phyloP scores from a whole-genome alignment of 92 coral and sea anemone genomes.

The Parazoanthus atlanticus region DNA sequence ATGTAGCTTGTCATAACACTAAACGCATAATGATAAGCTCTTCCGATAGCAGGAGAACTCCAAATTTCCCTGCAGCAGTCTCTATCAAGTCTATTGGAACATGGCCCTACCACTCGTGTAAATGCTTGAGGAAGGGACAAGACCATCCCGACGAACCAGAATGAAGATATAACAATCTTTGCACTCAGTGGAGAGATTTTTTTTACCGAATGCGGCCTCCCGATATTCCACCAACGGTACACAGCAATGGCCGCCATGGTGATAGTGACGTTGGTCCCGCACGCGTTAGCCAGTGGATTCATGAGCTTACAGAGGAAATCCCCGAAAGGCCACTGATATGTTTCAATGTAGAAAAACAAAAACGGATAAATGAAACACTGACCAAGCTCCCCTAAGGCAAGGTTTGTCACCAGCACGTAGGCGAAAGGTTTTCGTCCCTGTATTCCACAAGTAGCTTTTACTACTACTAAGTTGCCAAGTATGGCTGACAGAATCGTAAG shows the following conservation, averaged over 20 bases:
- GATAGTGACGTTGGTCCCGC: background rate
- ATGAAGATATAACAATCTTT: too few species aligned
- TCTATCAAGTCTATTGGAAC: background rate
- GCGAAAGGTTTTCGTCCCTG: background rate
- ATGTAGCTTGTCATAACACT: background rate
- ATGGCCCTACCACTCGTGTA: background rate
- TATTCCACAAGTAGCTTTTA: background rate
- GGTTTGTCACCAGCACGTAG: background rate
- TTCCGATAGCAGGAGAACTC: background rate
- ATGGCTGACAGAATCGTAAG: background rate
- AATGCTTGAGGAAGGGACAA: background rate
- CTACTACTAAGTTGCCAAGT: background rate
- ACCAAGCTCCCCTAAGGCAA: background rate
- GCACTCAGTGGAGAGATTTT: background rate
- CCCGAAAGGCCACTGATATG: background rate
- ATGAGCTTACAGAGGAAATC: background rate
- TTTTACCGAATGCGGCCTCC: background rate
- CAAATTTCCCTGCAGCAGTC: background rate
- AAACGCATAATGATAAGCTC: too few species aligned
- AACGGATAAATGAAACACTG: background rate
- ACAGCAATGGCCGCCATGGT: background rate
- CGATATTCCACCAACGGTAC: background rate
- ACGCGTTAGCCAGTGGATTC: background rate
- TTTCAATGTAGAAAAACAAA: background rate
- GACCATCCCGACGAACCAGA: background rate